Base-by-base conservation (phyloP, 2,113 vertebrate genomes). In the Tautogolabrus adspersus region DNA sequence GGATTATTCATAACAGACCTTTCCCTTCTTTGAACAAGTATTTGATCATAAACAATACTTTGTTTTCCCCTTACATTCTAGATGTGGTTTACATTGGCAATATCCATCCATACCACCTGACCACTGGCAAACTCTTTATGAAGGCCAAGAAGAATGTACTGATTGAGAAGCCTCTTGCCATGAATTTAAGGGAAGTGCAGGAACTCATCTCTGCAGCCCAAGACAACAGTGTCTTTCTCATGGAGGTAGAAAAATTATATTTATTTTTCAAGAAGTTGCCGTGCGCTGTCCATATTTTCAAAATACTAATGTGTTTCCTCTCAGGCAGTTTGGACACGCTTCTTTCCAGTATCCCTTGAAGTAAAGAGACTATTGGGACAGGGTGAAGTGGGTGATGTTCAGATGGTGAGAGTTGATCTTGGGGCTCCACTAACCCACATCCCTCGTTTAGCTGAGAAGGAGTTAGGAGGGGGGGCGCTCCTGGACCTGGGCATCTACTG, bases 261-360 rank as follows among this genome's bases (percentile, higher is more conserved):
- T 3, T 34, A 16, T 19, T 38, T 55, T 61, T 3, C 3, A 34
- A 6, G 30, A 1, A 2, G 4, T 34, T 4, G 11, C 19, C 5
- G 8, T 34, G 30, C 26, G 1, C 11, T 8, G 11, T 22, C 12
- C 1, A 19, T 34, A 34, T 34, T 11, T 8, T 61, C n/a, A 1
- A 18, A 22, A 13, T 34, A 3, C 10, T 57, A 34, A n/a, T 18
- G 16, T 49, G 21, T 64, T 40, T 61, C 11, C 3, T 19, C 42
- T 30, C 55, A 79, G 77, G 68, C 61, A 46, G 3, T 72, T 16
- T 78, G 75, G 75, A 64, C 75, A 18, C 44, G 67, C 21, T 79
- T 79, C 47, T 79, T 79, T 23, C 68, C 61, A 0, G 18, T 30
- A 8, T 65, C 52, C 12, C 16, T 34, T 40, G 60, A 78, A 58